Conservation (phyloP, 2,113 vertebrate species). For the Pseudopipra pipra region DNA sequence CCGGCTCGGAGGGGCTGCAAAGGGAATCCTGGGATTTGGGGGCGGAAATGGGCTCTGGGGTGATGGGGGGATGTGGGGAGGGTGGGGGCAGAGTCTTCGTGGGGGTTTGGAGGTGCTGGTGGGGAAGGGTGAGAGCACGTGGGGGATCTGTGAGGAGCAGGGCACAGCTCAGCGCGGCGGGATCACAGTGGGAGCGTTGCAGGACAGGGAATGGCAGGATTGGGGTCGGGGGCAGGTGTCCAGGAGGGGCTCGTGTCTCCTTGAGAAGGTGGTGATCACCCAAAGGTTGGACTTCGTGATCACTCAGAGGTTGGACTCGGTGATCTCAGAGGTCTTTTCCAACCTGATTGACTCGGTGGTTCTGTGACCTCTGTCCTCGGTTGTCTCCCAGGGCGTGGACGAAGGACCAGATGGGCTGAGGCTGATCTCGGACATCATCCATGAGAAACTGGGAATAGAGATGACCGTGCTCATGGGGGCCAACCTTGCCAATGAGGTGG, state of each 20-base stretch:
- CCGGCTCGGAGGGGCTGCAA: not conserved
- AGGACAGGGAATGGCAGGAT: not conserved
- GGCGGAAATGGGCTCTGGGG: not conserved
- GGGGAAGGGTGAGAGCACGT: not conserved
- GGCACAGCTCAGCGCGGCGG: not conserved
- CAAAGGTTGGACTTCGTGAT: too few relatives aligned
- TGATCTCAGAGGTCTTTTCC: not conserved
- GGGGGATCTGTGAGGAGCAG: not conserved
- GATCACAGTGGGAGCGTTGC: not conserved
- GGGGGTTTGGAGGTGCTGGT: not conserved
- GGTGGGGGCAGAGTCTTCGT: rapidly evolving
- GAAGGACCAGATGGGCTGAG: conserved; percentile 90
- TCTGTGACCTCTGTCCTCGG: not conserved
- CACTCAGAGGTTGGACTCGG: too few relatives aligned
- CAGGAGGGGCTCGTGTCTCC: not conserved
- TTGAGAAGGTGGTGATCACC: not conserved
- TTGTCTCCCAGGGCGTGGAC: conserved; percentile 85
- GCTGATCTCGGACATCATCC: conserved; percentile 94
- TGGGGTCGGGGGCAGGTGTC: not conserved
- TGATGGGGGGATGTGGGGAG: not conserved
- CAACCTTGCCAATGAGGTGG: conserved; percentile 95
- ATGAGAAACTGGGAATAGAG: conserved; percentile 83
- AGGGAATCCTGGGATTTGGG: not conserved
- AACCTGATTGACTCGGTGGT: not conserved
- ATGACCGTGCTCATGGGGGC: conserved; percentile 95